Percentiles rank a stretch among this genome's conserved stretches.
Conservation (phyloP, 2,888 invertebrate genomes). For the Ophion obscuratus region DNA sequence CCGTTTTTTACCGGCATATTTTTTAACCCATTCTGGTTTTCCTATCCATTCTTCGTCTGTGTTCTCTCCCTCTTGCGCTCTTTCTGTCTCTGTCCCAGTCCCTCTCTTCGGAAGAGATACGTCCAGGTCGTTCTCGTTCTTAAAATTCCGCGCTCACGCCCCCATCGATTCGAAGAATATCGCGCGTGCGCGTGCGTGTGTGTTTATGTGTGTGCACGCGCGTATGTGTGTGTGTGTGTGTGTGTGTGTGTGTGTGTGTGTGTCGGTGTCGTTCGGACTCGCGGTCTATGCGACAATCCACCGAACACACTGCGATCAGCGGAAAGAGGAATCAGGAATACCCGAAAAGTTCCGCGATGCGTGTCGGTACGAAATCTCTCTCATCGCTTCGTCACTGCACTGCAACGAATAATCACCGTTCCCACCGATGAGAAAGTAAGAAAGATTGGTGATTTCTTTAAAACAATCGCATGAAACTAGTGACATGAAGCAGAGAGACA, state of each 20-base stretch:
- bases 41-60: conserved; percentile 52
- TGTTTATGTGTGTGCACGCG: conserved; percentile 18
- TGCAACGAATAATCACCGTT: no score
- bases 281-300: conserved; percentile 37
- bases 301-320: conserved; percentile 10
- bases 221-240: not conserved
- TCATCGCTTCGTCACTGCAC: not conserved
- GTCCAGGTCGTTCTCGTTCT: conserved; percentile 64
- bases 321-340: conserved; percentile 48
- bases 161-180: conserved; percentile 64
- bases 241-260: conserved; percentile 9
- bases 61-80: conserved; percentile 25
- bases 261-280: not conserved
- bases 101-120: conserved; percentile 13
- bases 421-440: no score
- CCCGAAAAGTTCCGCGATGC: conserved; percentile 51
- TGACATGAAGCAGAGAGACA: conserved; percentile 21
- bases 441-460: no score
- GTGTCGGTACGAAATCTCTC: conserved; percentile 58
- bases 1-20: conserved; percentile 41
- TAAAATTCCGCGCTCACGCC: conserved; percentile 67
- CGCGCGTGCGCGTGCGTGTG: conserved; percentile 36
- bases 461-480: no score
- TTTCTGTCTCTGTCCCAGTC: conserved; percentile 14
- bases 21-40: conserved; percentile 54